Conservation (phyloP, 2,113 vertebrate genomes). For the Cebus imitator region DNA sequence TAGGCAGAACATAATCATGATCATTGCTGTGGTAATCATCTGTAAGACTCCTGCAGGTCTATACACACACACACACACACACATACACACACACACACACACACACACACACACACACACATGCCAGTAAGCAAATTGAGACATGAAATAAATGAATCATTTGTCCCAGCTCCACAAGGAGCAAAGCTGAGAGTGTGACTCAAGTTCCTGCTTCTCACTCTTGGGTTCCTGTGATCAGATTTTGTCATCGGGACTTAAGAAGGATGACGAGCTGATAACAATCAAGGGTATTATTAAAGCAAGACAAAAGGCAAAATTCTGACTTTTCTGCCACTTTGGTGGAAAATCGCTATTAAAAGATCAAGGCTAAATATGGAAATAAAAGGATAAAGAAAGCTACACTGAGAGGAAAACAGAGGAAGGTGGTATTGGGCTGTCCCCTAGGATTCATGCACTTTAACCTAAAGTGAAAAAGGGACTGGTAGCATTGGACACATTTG, state of each 20-base stretch:
- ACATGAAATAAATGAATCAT: not conserved
- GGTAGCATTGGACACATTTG: not conserved
- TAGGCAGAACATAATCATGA: not conserved
- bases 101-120: not conserved
- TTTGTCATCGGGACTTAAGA: not conserved
- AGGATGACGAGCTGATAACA: not conserved
- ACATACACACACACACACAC: not conserved
- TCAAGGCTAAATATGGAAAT: not conserved
- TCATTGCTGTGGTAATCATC: not conserved
- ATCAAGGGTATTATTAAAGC: not conserved
- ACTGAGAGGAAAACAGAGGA: not conserved
- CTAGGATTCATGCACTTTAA: not conserved
- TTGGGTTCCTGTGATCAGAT: not conserved
- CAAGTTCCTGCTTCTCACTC: not conserved
- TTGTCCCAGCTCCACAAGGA: not conserved
- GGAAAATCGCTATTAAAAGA: not conserved
- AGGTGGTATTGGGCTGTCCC: not conserved
- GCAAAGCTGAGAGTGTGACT: not conserved
- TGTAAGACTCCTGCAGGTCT: not conserved
- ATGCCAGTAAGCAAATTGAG: not conserved
- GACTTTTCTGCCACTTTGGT: not conserved
- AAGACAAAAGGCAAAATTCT: not conserved
- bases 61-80: not conserved
- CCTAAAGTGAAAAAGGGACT: not conserved
- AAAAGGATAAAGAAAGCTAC: not conserved